Conservation (phyloP, 2,113 vertebrate species). For the Hystrix cristata region DNA sequence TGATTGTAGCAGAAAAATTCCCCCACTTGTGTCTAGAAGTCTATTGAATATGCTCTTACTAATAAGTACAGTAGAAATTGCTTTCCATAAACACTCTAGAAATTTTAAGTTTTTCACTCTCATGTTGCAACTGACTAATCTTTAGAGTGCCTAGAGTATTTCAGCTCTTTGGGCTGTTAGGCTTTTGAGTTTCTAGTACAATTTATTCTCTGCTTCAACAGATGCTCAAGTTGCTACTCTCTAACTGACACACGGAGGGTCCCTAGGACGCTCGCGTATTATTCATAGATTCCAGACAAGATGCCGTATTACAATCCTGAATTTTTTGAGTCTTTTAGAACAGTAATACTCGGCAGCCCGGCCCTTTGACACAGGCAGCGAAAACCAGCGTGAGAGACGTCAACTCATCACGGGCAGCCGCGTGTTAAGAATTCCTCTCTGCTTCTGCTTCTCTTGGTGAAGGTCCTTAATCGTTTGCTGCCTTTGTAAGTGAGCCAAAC, state of each 20-base stretch:
- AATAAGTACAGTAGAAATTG: not conserved
- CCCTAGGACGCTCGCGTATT: not conserved
- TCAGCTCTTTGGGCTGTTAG: not conserved
- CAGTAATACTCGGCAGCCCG: not conserved
- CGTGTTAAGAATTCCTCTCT: not conserved
- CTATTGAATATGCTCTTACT: not conserved
- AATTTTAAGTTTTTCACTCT: not conserved
- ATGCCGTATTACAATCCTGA: not conserved
- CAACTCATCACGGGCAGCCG: not conserved
- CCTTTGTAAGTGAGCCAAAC: not conserved
- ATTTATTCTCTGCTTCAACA: constrained; percentile 28
- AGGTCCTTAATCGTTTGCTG: not conserved
- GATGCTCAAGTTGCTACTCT: not conserved
- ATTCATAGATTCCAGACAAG: not conserved
- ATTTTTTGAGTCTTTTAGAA: not conserved
- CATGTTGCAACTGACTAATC: not conserved
- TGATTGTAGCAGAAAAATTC: not conserved
- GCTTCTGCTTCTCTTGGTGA: not conserved
- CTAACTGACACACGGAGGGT: not conserved
- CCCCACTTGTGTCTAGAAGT: not conserved
- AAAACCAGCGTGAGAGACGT: not conserved
- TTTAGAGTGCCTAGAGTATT: not conserved
- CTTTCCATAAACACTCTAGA: not conserved
- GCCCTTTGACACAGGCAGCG: not conserved
- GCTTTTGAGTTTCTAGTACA: not conserved